Evolutionary conservation across 2,797 vertebrate genomes (phyloP).

Genomic region (Phaenicophaeus curvirostris): DNA sequence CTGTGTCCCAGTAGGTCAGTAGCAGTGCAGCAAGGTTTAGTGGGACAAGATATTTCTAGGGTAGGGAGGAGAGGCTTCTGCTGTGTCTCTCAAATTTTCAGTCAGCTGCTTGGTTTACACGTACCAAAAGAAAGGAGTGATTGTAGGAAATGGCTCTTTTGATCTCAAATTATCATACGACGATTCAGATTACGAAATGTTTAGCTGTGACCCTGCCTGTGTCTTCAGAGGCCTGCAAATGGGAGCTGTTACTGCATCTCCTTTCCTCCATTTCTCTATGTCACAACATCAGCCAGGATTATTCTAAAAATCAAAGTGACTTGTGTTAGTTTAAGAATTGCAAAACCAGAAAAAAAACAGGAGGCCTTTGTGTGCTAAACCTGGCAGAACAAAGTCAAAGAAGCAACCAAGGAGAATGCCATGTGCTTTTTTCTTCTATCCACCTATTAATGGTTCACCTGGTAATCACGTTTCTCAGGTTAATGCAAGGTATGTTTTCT

Average conservation of each 20-base stretch:
- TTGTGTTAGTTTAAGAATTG: background rate
- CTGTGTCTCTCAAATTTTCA: background rate
- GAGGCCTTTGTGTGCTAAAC: background rate
- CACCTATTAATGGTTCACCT: background rate
- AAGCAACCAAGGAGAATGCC: background rate
- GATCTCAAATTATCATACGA: rapidly evolving
- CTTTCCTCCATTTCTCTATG: rapidly evolving
- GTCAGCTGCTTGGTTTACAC: background rate
- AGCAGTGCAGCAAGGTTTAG: background rate
- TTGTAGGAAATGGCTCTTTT: background rate
- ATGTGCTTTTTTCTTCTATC: background rate
- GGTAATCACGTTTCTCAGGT: background rate
- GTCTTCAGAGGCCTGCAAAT: background rate
- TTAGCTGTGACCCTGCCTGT: background rate
- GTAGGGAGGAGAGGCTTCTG: background rate
- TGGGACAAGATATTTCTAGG: background rate
- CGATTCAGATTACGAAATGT: background rate
- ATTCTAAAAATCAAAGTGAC: background rate
- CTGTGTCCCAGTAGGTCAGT: background rate
- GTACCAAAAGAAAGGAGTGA: background rate
- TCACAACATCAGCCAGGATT: background rate
- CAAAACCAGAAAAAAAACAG: background rate
- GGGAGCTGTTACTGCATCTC: background rate
- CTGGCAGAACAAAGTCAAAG: background rate
- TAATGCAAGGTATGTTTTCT: background rate